A percentile compares a stretch with the other conserved stretches of the same genome.
Conservation (phyloP, 1,140 invertebrate species). For the Sitobion miscanthi region DNA sequence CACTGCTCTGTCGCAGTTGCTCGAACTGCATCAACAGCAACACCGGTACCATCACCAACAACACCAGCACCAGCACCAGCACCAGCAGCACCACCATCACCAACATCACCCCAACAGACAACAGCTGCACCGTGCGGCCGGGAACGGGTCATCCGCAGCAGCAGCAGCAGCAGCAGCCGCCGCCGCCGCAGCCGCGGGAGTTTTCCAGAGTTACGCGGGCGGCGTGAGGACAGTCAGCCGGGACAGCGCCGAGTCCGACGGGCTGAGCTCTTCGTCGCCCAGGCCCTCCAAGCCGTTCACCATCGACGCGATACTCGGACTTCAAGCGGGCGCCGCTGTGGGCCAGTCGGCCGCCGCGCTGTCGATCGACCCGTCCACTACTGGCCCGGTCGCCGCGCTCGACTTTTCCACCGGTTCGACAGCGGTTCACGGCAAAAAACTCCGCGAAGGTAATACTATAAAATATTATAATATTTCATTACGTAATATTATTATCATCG, state of each 20-base stretch:
- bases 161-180: background rate
- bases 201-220: slow-evolving; percentile 34
- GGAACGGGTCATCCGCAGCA: background rate
- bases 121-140: background rate
- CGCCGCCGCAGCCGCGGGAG: background rate
- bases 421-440: slow-evolving; percentile 28
- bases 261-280: slow-evolving; percentile 39
- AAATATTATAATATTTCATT: background rate
- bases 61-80: background rate
- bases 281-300: slow-evolving; percentile 72
- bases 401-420: slow-evolving; percentile 55
- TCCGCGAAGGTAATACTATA: slow-evolving; percentile 25
- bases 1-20: slow-evolving; percentile 50
- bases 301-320: slow-evolving; percentile 80
- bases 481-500: too few relatives aligned
- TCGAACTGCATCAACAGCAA: slow-evolving; percentile 53
- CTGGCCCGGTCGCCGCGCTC: slow-evolving; percentile 42
- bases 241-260: slow-evolving; percentile 54
- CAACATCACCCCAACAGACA: slow-evolving; percentile 5
- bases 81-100: slow-evolving; percentile 6
- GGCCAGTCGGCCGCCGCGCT: slow-evolving; percentile 57
- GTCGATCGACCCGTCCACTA: slow-evolving; percentile 21
- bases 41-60: slow-evolving; percentile 29
- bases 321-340: slow-evolving; percentile 61
- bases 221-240: slow-evolving; percentile 44